A percentile compares a stretch with the other conserved stretches of the same genome.
Conservation (phyloP, 2,888 invertebrate genomes). For the Dastarcus helophoroides region DNA sequence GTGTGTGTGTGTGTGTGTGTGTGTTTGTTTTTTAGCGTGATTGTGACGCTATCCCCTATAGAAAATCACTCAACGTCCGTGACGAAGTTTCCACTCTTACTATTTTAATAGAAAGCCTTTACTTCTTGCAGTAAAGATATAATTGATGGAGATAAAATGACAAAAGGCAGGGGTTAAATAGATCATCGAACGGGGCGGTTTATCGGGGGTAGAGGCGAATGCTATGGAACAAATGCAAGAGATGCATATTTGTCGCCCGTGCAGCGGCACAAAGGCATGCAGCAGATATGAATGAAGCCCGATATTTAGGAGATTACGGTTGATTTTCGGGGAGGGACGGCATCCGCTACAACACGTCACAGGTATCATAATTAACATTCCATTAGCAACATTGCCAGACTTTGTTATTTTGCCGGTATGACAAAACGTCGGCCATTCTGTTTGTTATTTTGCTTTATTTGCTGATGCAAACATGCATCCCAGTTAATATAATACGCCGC, state of each 20-base stretch:
- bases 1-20: no score
- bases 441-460: background rate
- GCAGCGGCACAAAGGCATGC: constrained; percentile 30
- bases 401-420: constrained; percentile 22
- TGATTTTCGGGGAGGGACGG: constrained; percentile 32
- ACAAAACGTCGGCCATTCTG: constrained; percentile 4
- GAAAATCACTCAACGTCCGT: no score
- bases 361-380: constrained; percentile 36
- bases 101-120: no score
- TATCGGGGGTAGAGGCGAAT: no score
- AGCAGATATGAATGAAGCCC: constrained; percentile 31
- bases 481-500: background rate
- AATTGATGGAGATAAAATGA: no score
- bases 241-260: constrained; percentile 33
- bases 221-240: no score
- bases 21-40: no score
- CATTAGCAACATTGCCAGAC: constrained; percentile 25
- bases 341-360: constrained; percentile 32
- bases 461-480: background rate
- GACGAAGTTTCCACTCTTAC: no score
- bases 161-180: no score
- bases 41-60: no score
- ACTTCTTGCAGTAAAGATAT: no score
- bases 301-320: constrained; percentile 31
- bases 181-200: no score